Conservation (phyloP, 2,797 vertebrate species). For the Poeciliopsis infans region DNA sequence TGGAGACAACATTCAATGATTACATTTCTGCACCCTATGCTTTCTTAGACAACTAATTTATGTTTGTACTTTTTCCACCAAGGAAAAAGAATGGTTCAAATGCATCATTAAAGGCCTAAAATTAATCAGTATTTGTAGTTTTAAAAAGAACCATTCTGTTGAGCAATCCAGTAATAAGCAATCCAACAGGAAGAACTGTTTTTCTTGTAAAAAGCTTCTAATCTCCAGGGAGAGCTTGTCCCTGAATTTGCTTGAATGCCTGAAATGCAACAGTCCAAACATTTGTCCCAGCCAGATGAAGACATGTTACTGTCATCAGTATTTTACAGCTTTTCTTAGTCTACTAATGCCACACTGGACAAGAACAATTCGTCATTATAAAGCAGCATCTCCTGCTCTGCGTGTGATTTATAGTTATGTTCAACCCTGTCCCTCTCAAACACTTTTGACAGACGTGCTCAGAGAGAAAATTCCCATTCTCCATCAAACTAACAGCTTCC, state of each 20-base stretch:
- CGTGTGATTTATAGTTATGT: conserved; percentile 36
- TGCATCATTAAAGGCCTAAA: background rate
- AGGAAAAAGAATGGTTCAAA: background rate
- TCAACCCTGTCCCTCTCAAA: conserved; percentile 15
- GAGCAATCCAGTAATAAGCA: background rate
- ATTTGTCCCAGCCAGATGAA: conserved; percentile 29
- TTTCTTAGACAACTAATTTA: background rate
- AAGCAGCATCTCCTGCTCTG: conserved; percentile 18
- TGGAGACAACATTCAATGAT: background rate
- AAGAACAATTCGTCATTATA: conserved; percentile 35
- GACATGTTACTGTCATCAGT: conserved; percentile 30
- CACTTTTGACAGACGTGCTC: conserved; percentile 22
- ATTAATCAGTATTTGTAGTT: background rate
- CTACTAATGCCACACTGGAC: conserved; percentile 38
- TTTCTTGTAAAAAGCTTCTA: background rate
- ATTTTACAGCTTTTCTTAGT: conserved; percentile 28
- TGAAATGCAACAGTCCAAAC: conserved; percentile 22
- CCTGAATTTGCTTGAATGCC: background rate
- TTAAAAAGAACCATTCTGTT: background rate
- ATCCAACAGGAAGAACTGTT: background rate
- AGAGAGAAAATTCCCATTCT: conserved; percentile 19
- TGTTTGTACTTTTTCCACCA: background rate
- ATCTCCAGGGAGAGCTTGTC: background rate
- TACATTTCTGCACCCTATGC: background rate
- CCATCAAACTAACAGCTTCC: conserved; percentile 31